phyloP scores from a whole-genome alignment of 2,797 vertebrate species.

The Decapterus maruadsi region DNA sequence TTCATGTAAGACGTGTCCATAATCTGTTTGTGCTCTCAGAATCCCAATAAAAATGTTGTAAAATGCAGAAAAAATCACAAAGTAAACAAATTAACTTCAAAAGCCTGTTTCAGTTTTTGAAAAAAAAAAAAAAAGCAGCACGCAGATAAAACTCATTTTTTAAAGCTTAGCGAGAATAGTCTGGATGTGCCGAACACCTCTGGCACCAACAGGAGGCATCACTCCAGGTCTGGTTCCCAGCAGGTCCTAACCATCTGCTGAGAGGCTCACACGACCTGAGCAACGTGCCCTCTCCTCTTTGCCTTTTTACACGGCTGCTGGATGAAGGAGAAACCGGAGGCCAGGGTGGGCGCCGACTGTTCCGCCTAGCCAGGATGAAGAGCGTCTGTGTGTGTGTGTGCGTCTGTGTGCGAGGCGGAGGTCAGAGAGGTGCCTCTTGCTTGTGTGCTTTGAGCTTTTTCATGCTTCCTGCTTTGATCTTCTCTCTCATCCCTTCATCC shows the following conservation, averaged over 20 bases:
- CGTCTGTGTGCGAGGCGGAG: conserved; percentile 50
- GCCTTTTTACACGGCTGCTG: conserved; percentile 63
- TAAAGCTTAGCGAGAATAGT: conserved; percentile 4
- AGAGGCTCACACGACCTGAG: conserved; percentile 74
- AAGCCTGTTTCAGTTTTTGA: not conserved
- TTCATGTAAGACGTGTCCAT: conserved; percentile 17
- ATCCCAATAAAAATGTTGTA: not conserved
- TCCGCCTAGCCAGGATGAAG: conserved; percentile 54
- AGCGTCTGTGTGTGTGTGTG: conserved; percentile 33
- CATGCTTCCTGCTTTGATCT: conserved; percentile 84
- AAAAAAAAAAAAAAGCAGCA: not conserved
- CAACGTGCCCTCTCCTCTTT: conserved; percentile 58
- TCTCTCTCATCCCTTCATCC: conserved; percentile 83
- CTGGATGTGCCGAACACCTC: conserved; percentile 12
- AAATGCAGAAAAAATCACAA: not conserved
- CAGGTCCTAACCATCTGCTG: conserved; percentile 63
- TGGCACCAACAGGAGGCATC: conserved; percentile 60
- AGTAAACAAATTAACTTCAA: not conserved
- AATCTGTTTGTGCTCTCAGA: conserved; percentile 12
- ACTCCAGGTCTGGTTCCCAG: conserved; percentile 57
- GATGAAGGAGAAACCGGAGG: conserved; percentile 54
- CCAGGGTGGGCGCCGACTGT: conserved; percentile 42
- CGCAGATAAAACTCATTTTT: not conserved
- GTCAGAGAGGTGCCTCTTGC: conserved; percentile 78
- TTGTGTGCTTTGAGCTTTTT: conserved; percentile 85